Percentiles rank a stretch among this genome's conserved stretches.
phyloP scores from a whole-genome alignment of 2,888 invertebrate genomes.

The Eilema caniola region DNA sequence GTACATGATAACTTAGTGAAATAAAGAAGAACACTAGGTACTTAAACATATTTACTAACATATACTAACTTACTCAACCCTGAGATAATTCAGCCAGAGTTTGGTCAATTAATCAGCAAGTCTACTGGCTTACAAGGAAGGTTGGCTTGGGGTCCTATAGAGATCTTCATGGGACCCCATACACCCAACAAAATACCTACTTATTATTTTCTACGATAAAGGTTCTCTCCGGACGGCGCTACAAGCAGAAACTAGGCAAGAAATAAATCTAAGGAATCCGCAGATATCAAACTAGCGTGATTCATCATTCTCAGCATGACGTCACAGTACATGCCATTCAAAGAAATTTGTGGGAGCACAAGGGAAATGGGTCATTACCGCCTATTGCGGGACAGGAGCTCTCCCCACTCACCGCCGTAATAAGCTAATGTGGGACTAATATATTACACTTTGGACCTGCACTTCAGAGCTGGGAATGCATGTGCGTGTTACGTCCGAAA shows the following conservation, averaged over 20 bases:
- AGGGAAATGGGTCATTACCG: slow-evolving; percentile 25
- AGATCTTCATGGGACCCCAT: not conserved
- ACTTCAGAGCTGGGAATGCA: too few species aligned
- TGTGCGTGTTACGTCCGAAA: too few species aligned
- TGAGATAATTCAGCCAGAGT: too few species aligned
- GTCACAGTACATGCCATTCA: slow-evolving; percentile 13
- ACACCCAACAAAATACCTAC: too few species aligned
- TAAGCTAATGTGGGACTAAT: slow-evolving; percentile 7
- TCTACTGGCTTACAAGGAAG: too few species aligned
- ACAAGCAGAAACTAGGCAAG: not conserved
- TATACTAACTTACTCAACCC: too few species aligned
- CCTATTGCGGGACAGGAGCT: slow-evolving; percentile 15
- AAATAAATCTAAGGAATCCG: not conserved
- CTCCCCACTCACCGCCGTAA: not conserved
- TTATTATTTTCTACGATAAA: too few species aligned
- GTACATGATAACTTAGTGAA: too few species aligned
- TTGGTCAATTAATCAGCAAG: too few species aligned
- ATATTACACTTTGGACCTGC: slow-evolving; percentile 6
- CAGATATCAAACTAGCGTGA: slow-evolving; percentile 2
- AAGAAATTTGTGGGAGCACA: slow-evolving; percentile 19
- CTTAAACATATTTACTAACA: too few species aligned
- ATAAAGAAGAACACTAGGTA: too few species aligned
- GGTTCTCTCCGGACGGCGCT: not conserved
- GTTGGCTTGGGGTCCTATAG: too few species aligned
- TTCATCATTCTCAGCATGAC: slow-evolving; percentile 19